phyloP scores from a whole-genome alignment of 2,888 invertebrate species.

The Gonocerus acuteangulatus region DNA sequence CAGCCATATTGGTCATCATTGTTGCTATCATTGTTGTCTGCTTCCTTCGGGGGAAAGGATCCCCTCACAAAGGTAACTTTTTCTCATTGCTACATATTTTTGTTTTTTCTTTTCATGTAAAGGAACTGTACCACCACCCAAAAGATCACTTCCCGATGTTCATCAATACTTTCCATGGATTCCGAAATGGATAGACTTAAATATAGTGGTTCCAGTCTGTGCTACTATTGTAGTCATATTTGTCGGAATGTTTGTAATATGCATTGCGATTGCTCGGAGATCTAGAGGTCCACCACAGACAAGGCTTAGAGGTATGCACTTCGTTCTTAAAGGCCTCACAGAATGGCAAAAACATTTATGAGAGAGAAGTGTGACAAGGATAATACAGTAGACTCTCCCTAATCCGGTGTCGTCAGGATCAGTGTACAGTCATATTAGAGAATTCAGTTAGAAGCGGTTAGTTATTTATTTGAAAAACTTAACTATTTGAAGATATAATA shows the following conservation, averaged over 20 bases:
- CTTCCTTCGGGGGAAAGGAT: slow-evolving; percentile 77
- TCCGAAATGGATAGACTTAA: slow-evolving; percentile 79
- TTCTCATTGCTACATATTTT: slow-evolving; percentile 31
- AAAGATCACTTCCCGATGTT: slow-evolving; percentile 49
- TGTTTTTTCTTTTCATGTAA: slow-evolving; percentile 43
- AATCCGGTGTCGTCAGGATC: no score
- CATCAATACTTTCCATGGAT: slow-evolving; percentile 63
- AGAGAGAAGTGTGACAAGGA: no score
- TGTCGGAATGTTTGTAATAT: slow-evolving; percentile 83
- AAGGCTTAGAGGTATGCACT: slow-evolving; percentile 64
- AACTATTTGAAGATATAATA: no score
- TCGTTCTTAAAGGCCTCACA: no score
- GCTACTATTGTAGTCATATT: slow-evolving; percentile 84
- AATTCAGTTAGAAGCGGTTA: no score
- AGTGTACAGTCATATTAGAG: no score
- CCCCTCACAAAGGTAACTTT: slow-evolving; percentile 72
- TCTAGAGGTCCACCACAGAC: slow-evolving; percentile 57
- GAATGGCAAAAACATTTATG: no score
- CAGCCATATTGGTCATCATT: slow-evolving; percentile 84
- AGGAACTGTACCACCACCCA: slow-evolving; percentile 76
- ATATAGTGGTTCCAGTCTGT: slow-evolving; percentile 81
- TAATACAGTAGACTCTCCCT: no score
- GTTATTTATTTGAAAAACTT: no score
- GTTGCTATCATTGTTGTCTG: slow-evolving; percentile 89
- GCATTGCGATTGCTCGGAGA: slow-evolving; percentile 76